Evolutionary conservation across 2,888 invertebrate species (phyloP).

Genomic region (Troglohyphantes excavatus): DNA sequence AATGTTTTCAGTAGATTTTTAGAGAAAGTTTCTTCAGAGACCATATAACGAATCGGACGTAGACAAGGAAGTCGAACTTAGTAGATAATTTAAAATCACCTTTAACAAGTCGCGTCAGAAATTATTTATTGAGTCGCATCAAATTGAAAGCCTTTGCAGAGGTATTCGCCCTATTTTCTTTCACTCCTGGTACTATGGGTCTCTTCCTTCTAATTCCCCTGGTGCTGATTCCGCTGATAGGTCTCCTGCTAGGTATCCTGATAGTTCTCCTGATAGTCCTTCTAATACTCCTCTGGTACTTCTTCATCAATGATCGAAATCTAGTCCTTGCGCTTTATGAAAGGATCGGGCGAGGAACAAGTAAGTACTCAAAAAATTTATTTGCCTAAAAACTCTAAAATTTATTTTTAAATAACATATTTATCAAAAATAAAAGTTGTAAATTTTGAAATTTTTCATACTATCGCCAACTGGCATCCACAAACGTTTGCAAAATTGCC

Average conservation of each 20-base stretch:
- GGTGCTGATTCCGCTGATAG: too few relatives aligned
- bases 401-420: too few relatives aligned
- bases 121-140: background rate
- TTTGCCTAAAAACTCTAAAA: too few relatives aligned
- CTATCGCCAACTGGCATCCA: too few relatives aligned
- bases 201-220: too few relatives aligned
- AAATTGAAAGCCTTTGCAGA: too few relatives aligned
- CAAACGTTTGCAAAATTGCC: too few relatives aligned
- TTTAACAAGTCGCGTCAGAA: background rate
- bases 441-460: too few relatives aligned
- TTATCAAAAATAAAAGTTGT: too few relatives aligned
- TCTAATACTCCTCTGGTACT: constrained; percentile 2
- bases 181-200: too few relatives aligned
- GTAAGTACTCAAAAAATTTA: constrained; percentile 64
- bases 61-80: background rate
- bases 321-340: constrained; percentile 47
- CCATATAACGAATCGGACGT: background rate
- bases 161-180: too few relatives aligned
- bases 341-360: constrained; percentile 54
- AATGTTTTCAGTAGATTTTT: background rate
- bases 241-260: too few relatives aligned
- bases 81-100: background rate
- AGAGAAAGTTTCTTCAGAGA: background rate
- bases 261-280: background rate
- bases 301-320: constrained; percentile 48